phyloP scores from a whole-genome alignment of 2,888 invertebrate species.

The Sepioteuthis lessoniana region DNA sequence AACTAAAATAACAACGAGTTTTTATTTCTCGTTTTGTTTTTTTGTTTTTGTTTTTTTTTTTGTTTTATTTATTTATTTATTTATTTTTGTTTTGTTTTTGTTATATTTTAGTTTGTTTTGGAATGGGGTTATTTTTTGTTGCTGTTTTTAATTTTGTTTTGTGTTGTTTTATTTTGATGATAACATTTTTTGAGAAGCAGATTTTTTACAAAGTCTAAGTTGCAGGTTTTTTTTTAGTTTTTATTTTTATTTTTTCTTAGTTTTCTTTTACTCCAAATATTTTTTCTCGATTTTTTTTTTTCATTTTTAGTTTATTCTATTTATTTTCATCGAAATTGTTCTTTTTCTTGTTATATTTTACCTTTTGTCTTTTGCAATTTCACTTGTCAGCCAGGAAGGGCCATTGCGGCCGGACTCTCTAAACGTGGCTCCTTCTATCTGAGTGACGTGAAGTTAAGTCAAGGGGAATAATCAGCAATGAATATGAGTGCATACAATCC shows the following conservation, averaged over 20 bases:
- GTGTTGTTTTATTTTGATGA: no score
- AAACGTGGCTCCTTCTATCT: constrained; percentile 18
- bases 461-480: constrained; percentile 33
- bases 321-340: neutral
- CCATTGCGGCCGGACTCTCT: constrained; percentile 11
- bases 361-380: neutral
- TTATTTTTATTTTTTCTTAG: neutral
- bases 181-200: no score
- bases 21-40: no score
- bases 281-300: neutral
- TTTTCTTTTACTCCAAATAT: neutral
- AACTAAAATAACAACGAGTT: no score
- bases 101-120: no score
- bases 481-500: constrained; percentile 33
- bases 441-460: constrained; percentile 33
- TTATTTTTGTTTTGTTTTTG: no score
- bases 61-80: no score
- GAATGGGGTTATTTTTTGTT: no score
- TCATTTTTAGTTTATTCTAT: neutral
- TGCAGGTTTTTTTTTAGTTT: neutral
- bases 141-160: no score
- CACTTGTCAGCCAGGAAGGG: constrained; percentile 18
- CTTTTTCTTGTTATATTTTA: neutral
- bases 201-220: no score
- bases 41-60: no score